Evolutionary conservation across 2,888 invertebrate genomes (phyloP), one percentile per base, ranked within the genome.

Genomic region (Agrypnus murinus): DNA sequence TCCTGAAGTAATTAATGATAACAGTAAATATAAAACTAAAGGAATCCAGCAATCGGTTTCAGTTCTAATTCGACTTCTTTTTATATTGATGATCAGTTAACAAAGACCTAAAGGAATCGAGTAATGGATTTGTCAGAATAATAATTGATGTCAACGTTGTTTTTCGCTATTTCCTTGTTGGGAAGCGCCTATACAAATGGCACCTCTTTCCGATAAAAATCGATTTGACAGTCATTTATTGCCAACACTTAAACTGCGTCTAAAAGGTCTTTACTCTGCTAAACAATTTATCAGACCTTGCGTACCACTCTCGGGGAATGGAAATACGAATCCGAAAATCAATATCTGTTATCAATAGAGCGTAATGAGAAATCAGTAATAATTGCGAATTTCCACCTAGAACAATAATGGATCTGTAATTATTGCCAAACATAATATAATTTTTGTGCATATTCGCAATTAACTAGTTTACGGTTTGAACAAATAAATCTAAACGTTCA

Each of bases 221-320:
- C 78, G 77, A 79, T 78, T 77, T 78, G 78, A 78, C 77, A 76
- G 75, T 78, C 76, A 78, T 78, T 78, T 78, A 77, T 79, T 74
- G 77, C 76, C 64, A 75, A 75, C 77, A 76, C 77, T 77, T 76
- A 77, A 77, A 77, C 72, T 73, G 66, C 74, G 74, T 76, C 75
- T 75, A 73, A 75, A 78, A 74, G 74, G 71, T 71, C 75, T 74
- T 76, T 74, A 74, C 69, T 72, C 74, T 72, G 68, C 75, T 74
- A 77, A 77, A 76, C 74, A 76, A 78, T 77, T 77, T 78, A 78
- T 78, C 78, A 77, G 69, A 46, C 65, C 64, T 73, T 65, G 63
- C 72, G 64, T 63, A 72, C 68, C 67, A 73, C 65, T 71, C 65
- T 65, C 46, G 65, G 43, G 62, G 57, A 58, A 67, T 63, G 46